These are phyloP conservation scores for Brachionus plicatilis DNA, from an alignment of 1,140 invertebrate genomes.

Conservation along the genomic window DNA sequence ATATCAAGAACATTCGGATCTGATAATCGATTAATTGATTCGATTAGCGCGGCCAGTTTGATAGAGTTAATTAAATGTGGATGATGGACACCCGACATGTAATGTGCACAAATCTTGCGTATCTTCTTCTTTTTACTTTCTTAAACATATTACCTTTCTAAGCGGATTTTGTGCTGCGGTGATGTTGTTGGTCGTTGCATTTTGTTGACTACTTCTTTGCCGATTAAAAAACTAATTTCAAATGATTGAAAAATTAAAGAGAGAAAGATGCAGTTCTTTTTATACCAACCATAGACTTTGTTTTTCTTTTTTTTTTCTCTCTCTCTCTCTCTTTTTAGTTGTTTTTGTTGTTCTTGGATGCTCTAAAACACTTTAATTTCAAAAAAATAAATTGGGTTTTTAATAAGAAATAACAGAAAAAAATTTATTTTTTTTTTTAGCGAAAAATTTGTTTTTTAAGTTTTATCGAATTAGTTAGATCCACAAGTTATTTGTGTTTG, in stretches of 20 bases:
- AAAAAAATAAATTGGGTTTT: slow-evolving; percentile 33
- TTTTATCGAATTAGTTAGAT: slow-evolving; percentile 35
- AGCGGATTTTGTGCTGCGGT: not conserved
- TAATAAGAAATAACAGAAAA: slow-evolving; percentile 19
- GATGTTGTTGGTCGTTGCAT: not conserved
- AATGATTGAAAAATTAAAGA: not conserved
- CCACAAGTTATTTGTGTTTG: slow-evolving; percentile 24
- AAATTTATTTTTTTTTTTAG: not conserved
- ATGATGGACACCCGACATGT: not conserved
- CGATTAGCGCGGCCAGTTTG: not conserved
- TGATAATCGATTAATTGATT: slow-evolving; percentile 20
- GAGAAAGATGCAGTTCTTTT: slow-evolving; percentile 1
- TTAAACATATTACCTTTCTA: not conserved
- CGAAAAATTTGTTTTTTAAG: slow-evolving; percentile 11
- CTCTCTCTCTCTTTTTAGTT: not conserved
- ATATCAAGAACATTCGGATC: not conserved
- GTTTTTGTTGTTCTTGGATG: slow-evolving; percentile 25
- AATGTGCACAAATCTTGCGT: not conserved
- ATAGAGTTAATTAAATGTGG: not conserved
- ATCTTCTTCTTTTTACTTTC: not conserved
- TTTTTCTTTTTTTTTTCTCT: not conserved
- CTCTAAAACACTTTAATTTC: slow-evolving; percentile 34
- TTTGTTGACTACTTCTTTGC: not conserved
- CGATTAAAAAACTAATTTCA: not conserved
- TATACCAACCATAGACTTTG: slow-evolving; percentile 3